Base-by-base conservation (phyloP, 2,888 invertebrate genomes). In the Perizoma affinitatum region DNA sequence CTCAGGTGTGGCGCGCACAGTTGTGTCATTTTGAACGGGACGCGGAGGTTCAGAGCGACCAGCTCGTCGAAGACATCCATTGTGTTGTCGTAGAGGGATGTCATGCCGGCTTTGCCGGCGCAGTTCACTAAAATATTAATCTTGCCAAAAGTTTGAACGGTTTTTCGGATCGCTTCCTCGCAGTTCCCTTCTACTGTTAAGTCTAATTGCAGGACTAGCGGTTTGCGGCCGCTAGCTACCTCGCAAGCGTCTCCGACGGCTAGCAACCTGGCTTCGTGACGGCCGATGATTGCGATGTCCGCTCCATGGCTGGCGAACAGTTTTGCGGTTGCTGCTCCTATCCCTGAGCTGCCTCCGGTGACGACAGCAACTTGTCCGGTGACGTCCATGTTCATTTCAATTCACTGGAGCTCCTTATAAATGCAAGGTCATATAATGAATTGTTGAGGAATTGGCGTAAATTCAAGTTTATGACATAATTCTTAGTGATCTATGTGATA, bases 311-410 rank as follows among this genome's bases (percentile, higher is more conserved):
- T 65, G 5, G 87, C 81, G 72, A 87, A 83, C 33, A 80, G 68
- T 62, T 80, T 83, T 5, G 86, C 87, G 3, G 84, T 78, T 0
- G 84, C 82, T 0, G 87, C 87, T 4, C 87, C 87, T 6, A 86
- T 87, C 0, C 87, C 87, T 9, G 86, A 86, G 68, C 86, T 87
- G 5, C 83, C 81, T 3, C 87, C 86, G 9, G 86, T 87, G 6
- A 87, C 78, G 40, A 87, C 78, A 7, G 78, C 83, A 5, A 83
- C 80, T 75, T 84, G 84, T 9, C 82, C 80, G 38, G 75, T 76
- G 63, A 86, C 78, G 69, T 84, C 80, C 78, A 86, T 81, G 2
- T 44, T 47, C 9, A n/a, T 41, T 40, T 50, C 50, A 38, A 38
- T 4, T 38, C 7, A 38, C 7, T 38, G 38, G 38, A 38, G 1